Evolutionary conservation across 2,113 vertebrate genomes (phyloP).

Genomic region (Elachura formosa): DNA sequence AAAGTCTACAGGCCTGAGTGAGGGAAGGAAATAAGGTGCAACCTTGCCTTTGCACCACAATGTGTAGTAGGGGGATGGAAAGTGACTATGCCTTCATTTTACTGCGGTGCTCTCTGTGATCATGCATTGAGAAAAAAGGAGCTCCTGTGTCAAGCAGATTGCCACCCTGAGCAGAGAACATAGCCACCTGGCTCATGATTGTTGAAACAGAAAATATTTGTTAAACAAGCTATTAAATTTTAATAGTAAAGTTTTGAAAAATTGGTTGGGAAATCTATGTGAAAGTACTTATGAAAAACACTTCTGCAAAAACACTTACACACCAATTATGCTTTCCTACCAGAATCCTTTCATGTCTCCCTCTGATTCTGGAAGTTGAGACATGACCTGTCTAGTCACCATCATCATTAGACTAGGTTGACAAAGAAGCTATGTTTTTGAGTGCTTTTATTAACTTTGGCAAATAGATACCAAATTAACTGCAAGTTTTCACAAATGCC

Average conservation of each 20-base stretch:
- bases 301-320: background rate
- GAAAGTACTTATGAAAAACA: constrained; percentile 6
- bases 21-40: background rate
- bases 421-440: constrained; percentile 32
- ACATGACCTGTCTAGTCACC: background rate
- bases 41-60: background rate
- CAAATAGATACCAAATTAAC: constrained; percentile 28
- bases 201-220: constrained; percentile 46
- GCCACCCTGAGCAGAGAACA: constrained; percentile 16
- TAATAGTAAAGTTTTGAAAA: constrained; percentile 35
- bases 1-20: background rate
- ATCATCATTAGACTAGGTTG: constrained; percentile 6
- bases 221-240: constrained; percentile 51
- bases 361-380: constrained; percentile 1
- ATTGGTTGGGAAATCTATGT: background rate
- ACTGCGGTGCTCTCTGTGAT: background rate
- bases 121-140: background rate
- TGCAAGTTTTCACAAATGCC: constrained; percentile 3
- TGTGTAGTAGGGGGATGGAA: background rate
- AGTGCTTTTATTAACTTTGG: constrained; percentile 29
- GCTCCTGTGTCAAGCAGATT: background rate
- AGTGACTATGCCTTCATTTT: background rate
- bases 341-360: background rate
- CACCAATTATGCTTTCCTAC: background rate
- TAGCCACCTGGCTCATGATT: background rate